Evolutionary conservation across 2,113 vertebrate genomes (phyloP).

Genomic region (Forbesichthys agassizii): DNA sequence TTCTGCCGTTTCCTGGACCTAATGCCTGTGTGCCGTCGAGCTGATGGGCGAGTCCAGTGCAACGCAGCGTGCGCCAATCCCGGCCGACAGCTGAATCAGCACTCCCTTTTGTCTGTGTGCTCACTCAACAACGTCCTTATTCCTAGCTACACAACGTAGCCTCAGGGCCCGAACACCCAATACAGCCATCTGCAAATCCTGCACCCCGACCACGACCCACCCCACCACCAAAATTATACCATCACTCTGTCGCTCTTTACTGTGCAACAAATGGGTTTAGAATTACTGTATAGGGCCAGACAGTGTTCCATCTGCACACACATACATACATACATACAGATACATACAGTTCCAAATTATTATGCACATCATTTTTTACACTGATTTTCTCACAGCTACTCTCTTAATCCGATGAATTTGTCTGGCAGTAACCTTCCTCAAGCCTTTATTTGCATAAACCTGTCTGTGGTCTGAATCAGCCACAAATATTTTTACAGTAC

Average conservation of each 20-base stretch:
- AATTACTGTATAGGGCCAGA: no score
- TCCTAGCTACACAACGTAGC: slow-evolving; percentile 57
- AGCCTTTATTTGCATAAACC: no score
- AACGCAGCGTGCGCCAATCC: slow-evolving; percentile 55
- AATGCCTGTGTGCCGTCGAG: slow-evolving; percentile 17
- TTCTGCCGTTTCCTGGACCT: background rate
- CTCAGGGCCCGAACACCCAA: slow-evolving; percentile 42
- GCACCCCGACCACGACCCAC: slow-evolving; percentile 2
- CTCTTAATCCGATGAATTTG: background rate
- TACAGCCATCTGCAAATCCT: slow-evolving; percentile 37
- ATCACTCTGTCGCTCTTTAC: slow-evolving; percentile 11
- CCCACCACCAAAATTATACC: slow-evolving; percentile 24
- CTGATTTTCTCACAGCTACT: slow-evolving; percentile 47
- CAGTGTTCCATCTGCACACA: no score
- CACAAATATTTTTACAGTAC: slow-evolving; percentile 7
- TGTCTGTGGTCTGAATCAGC: background rate
- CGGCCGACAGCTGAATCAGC: slow-evolving; percentile 70
- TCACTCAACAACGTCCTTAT: slow-evolving; percentile 65
- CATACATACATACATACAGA: no score
- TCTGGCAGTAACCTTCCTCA: no score
- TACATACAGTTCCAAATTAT: slow-evolving; percentile 14
- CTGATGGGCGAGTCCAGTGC: slow-evolving; percentile 38
- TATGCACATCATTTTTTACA: background rate
- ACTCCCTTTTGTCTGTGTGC: slow-evolving; percentile 62
- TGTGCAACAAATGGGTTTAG: background rate